Evolutionary conservation across 2,888 invertebrate species (phyloP), one percentile per base, ranked within the genome.

Genomic region (Polia nebulosa): DNA sequence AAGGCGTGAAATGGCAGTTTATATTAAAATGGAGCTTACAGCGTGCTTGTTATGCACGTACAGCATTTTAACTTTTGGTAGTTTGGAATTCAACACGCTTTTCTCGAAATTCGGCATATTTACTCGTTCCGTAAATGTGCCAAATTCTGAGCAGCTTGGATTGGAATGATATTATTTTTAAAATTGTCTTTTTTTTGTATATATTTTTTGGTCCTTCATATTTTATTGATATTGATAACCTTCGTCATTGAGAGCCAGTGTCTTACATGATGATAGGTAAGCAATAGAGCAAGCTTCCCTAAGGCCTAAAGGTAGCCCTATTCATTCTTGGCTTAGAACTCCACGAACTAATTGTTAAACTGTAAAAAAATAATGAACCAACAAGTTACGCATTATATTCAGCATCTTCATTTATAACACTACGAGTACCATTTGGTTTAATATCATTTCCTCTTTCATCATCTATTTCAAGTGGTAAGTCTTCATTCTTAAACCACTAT

Each of bases 21-120:
- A 44, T 55, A 20, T 44, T 49, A 68, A 58, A 68, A 70, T 62
- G 63, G 51, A 57, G 36, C 55, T 72, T 58, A 72, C 49, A 60
- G 52, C 53, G 29, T 66, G 70, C 58, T 51, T 36, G 65, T 72
- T 65, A 63, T 69, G 79, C 75, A 72, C 62, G 71, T 45, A 65
- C 53, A 74, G 45, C 66, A 29, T 32, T 57, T 66, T 32, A 71
- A 66, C 36, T 66, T 56, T 56, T 32, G 4, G 11, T 49, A 41
- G 41, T 60, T 60, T 49, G 25, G 6, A 52, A 11, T 36, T 20
- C 11, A 39, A 39, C 15, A 63, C 36, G 36, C 9, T 25, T 44
- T 36, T 71, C 17, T 29, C 36, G 11, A 52, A 45, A 39, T 44
- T 39, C 32, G 11, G 44, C 44, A 39, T 13, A 52, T 34, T 51